Evolutionary conservation across 2,113 vertebrate species (phyloP).

Genomic region (Crotalus viridis): DNA sequence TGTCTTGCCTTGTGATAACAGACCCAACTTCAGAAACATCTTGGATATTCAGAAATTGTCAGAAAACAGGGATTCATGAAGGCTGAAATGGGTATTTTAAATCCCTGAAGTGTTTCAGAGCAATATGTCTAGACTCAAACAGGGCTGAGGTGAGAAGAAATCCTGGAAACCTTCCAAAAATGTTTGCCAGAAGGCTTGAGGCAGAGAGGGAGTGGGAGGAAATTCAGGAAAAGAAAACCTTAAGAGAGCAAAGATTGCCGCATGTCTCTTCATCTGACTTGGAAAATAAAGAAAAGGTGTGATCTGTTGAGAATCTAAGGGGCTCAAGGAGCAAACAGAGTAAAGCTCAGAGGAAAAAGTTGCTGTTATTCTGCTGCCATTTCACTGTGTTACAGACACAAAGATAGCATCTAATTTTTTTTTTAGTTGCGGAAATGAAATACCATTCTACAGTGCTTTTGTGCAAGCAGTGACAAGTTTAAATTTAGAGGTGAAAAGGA

Average conservation of each 20-base stretch:
- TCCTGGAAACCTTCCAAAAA: fast-evolving
- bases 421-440: not conserved
- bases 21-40: not conserved
- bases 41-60: not conserved
- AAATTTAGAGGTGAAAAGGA: not conserved
- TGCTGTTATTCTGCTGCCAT: not conserved
- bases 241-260: not conserved
- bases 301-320: fast-evolving
- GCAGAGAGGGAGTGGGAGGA: not conserved
- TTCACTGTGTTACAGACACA: fast-evolving
- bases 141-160: not conserved
- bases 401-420: not conserved
- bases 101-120: conserved; percentile 1
- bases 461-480: not conserved
- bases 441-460: not conserved
- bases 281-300: fast-evolving
- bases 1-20: not conserved
- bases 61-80: not conserved
- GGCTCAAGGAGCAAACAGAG: fast-evolving
- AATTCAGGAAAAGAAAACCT: not conserved
- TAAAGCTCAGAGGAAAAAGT: not conserved
- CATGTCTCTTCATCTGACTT: not conserved
- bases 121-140: not conserved
- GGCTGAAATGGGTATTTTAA: not conserved
- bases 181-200: conserved; percentile 10